Evolutionary conservation across 2,113 vertebrate species (phyloP).

Genomic region (Pandion haliaetus): DNA sequence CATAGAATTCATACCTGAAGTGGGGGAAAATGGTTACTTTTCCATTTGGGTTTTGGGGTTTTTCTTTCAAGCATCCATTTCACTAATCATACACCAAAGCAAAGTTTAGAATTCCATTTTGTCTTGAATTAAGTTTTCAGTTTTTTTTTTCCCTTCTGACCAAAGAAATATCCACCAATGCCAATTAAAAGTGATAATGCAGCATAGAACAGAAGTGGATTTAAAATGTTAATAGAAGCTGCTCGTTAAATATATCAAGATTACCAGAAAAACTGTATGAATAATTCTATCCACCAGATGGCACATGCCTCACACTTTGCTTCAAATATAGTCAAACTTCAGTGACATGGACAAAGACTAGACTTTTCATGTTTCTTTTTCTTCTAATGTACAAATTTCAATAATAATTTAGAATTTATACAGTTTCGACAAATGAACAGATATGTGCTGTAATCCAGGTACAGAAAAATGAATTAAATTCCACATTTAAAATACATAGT

Average conservation of each 20-base stretch:
- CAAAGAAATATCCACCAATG: neutral
- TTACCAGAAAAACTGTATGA: neutral
- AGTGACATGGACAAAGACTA: neutral
- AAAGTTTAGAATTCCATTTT: neutral
- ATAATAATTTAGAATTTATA: neutral
- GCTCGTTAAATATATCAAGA: neutral
- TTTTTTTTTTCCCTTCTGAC: neutral
- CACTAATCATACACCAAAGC: neutral
- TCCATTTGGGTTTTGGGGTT: neutral
- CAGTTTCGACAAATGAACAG: neutral
- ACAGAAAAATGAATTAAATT: neutral
- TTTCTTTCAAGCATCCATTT: neutral
- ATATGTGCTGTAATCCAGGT: neutral
- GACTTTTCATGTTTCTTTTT: neutral
- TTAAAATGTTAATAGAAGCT: neutral
- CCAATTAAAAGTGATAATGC: neutral
- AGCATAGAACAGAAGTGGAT: neutral
- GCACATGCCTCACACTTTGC: constrained; percentile 14
- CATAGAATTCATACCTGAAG: neutral
- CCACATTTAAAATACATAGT: neutral
- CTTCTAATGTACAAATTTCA: neutral
- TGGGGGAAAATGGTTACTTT: neutral
- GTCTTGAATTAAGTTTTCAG: neutral
- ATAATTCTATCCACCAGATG: constrained; percentile 57
- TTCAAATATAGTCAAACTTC: neutral